Evolutionary conservation across 2,797 vertebrate species (phyloP), one percentile per base, ranked within the genome.

Genomic region (Gymnoscopelus microlampas): DNA sequence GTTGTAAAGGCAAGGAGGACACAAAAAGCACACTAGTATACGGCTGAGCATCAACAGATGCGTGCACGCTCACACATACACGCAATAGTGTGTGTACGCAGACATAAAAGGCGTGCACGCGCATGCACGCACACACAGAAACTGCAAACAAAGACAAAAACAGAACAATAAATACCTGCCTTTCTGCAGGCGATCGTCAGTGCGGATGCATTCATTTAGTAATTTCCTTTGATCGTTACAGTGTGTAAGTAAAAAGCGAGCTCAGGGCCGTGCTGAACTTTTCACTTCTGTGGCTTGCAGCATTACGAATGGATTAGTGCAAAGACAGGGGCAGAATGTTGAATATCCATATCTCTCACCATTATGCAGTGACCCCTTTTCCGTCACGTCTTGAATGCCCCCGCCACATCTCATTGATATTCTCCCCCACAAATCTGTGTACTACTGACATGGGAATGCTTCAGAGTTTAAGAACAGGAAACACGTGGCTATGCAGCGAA

Each of bases 371-470:
- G 53, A 68, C 55, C 75, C 15, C 51, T n/a, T 49, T 65, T 26
- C 48, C 53, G 15, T 12, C 4, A 29, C 23, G 68, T 63, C 26
- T 71, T 44, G 19, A 70, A 60, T 64, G 54, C 4, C 53, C 53
- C 32, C 19, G 58, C 39, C 19, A 23, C 10, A 19, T 57, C 47
- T 69, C 64, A 61, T 68, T 82, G 49, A 69, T 62, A 66, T 77
- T 78, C 49, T 58, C 55, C 49, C 24, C 11, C 66, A 70, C 23
- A 24, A 69, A 71, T 74, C 64, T 62, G 50, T 60, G 60, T 59
- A 77, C 70, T 59, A 77, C 70, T 55, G 63, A 60, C 75, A 1
- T 2, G n/a, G 63, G 61, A 39, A 64, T 80, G 53, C 73, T 80
- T 74, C 39, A 63, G 6, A 66, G 67, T 74, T 80, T 79, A 56